Evolutionary conservation across 2,797 vertebrate genomes (phyloP), one percentile per base, ranked within the genome.

Genomic region (Syndactyla subalaris): DNA sequence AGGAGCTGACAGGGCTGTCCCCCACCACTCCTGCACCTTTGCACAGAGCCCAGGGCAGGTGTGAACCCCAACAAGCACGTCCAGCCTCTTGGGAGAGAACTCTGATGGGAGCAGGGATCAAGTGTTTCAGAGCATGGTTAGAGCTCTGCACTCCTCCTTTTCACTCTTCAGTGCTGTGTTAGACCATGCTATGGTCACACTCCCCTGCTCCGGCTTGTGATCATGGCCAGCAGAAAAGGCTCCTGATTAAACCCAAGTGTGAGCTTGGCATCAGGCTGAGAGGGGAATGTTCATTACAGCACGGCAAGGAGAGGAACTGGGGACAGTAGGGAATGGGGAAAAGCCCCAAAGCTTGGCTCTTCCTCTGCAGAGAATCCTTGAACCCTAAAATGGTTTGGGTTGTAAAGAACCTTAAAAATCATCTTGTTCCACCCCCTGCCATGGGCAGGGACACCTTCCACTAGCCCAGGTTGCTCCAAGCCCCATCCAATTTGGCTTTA

Each of bases 1-100:
- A 61, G 38, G 18, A 43, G 39, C 27, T 15, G 39, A 34, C 38
- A 20, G 32, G 30, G 52, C 21, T 45, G 46, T 14, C 46, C 24
- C 43, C 10, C 67, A 10, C 0, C 0, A 30, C 29, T 24, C 38
- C 30, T 7, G 8, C 34, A 68, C 46, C 51, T 24, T 20, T 4
- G 3, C 2, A 4, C 1, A 1, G 29, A 55, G 36, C 23, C 32
- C 61, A 34, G 23, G 1, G 4, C 39, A 30, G 54, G 18, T 23
- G 34, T 39, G 5, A 58, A 15, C 34, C 17, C 32, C 32, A 58
- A 43, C 8, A 15, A 58, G 23, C 10, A 23, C 0, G 4, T 39
- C 57, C 83, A 58, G 23, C 34, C 49, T 79, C 62, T 6, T 10
- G 24, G 27, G 34, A 58, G 39, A 19, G 32, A 41, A 18, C 30